Evolutionary conservation across 2,113 vertebrate genomes (phyloP), one percentile per base, ranked within the genome.

Genomic region (Odontesthes bonariensis): DNA sequence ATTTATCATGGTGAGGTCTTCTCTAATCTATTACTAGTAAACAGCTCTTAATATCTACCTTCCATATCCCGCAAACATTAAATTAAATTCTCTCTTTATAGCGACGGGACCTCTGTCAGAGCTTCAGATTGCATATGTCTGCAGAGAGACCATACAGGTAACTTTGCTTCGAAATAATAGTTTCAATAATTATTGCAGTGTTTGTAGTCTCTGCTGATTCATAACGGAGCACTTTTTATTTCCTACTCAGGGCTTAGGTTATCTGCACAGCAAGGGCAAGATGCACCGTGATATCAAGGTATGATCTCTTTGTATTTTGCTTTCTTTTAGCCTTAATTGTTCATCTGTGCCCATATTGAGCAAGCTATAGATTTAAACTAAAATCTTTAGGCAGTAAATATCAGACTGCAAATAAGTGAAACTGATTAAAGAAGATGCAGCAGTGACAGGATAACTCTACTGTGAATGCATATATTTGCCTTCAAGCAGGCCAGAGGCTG

Each of bases 221-320:
- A 12, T 35, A 17, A 40, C 32, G 2, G 5, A 63, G 27, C 49
- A 1, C 4, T 38, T 38, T 46, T 23, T 0, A 55, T 71, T 79
- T 57, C 5, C 1, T 89, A 85, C 86, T 31, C 86, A 99, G 98
- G 98, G 98, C 88, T 94, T 99, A 88, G 94, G 94, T 38, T 99
- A 99, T 93, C 95, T 99, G 81, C 98, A 99, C 91, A 94, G 67
- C 85, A 99, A 98, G 89, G 96, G 95, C 60, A 99, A 99, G 94
- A 99, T 99, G 98, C 98, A 99, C 85, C 95, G 98, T 83, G 98
- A 99, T 86, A 99, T 99, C 75, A 99, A 99, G 96, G 98, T 99
- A 96, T 42, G 1, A 1, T 58, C 16, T 19, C 8, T 64, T 58
- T 16, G 49, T 22, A 22, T 5, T 56, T 56, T 59, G 38, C 3